Conservation (phyloP, 1,140 invertebrate genomes). For the Mactra quadrangularis region DNA sequence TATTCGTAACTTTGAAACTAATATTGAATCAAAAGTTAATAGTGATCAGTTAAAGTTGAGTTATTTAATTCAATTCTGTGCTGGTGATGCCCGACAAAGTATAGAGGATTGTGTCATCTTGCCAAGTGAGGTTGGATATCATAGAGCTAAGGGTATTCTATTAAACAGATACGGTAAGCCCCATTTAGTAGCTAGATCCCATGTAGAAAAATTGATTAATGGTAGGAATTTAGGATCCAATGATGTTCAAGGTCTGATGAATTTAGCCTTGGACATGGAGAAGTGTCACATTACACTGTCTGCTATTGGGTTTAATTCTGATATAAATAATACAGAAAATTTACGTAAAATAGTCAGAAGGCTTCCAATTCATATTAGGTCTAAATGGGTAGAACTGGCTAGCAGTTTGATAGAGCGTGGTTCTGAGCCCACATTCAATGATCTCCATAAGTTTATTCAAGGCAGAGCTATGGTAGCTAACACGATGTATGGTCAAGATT, state of each 20-base stretch:
- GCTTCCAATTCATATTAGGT: slow-evolving; percentile 17
- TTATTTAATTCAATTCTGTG: slow-evolving; percentile 34
- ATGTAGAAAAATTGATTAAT: slow-evolving; percentile 8
- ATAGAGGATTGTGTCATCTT: slow-evolving; percentile 10
- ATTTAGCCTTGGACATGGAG: slow-evolving; percentile 20
- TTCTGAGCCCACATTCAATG: slow-evolving; percentile 11
- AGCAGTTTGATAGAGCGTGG: slow-evolving; percentile 4
- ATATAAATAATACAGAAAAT: slow-evolving; percentile 29
- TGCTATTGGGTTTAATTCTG: slow-evolving; percentile 10
- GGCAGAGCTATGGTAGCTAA: slow-evolving; percentile 5
- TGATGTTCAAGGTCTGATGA: slow-evolving; percentile 25
- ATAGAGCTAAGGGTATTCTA: neutral
- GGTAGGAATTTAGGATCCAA: neutral
- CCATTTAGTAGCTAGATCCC: slow-evolving; percentile 17
- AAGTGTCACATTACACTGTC: slow-evolving; percentile 19
- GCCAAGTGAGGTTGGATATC: neutral
- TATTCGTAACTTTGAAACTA: slow-evolving; percentile 45
- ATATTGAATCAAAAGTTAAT: slow-evolving; percentile 16
- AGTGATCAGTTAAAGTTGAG: slow-evolving; percentile 4
- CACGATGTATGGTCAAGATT: slow-evolving; percentile 35
- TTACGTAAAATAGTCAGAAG: slow-evolving; percentile 11
- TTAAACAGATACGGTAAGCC: slow-evolving; percentile 2
- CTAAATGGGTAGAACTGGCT: slow-evolving; percentile 16
- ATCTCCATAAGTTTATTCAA: slow-evolving; percentile 1
- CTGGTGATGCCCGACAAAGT: neutral